Conservation (phyloP, 2,888 invertebrate genomes). For the Drosophila ustulata region DNA sequence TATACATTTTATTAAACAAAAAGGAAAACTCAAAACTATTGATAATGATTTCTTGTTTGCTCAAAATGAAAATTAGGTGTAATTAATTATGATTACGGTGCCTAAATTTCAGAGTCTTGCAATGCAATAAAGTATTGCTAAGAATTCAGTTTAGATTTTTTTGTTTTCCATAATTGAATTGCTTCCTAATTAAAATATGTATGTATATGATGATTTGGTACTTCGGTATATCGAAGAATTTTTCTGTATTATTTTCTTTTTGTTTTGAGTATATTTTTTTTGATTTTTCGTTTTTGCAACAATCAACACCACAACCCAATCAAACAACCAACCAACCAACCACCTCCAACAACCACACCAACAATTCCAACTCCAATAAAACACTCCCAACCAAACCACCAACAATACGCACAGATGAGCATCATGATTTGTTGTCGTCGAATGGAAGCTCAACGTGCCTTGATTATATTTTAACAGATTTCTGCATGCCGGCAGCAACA, state of each 20-base stretch:
- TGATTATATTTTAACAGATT: conserved; percentile 87
- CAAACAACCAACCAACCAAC: conserved; percentile 18
- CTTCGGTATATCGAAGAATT: conserved; percentile 13
- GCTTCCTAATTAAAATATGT: no score
- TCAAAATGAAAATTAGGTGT: no score
- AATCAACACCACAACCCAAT: conserved; percentile 24
- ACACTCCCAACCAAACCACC: conserved; percentile 13
- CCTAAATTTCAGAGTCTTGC: no score
- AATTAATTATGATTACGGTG: no score
- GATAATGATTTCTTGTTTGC: no score
- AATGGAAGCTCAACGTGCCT: conserved; percentile 88
- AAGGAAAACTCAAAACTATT: no score
- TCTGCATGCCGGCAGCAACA: conserved; percentile 87
- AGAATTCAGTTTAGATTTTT: no score
- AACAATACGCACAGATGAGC: conserved; percentile 80
- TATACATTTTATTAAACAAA: no score
- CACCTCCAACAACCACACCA: conserved; percentile 9
- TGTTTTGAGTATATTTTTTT: conserved; percentile 38
- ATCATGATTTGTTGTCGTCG: conserved; percentile 86
- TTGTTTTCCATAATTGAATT: no score
- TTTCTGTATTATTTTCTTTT: conserved; percentile 25
- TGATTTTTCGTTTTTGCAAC: conserved; percentile 37
- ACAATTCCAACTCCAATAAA: conserved; percentile 20
- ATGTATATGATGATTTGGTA: background rate
- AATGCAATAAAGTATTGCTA: no score